Conservation (phyloP, 2,888 invertebrate species). For the Leucozona laternaria region DNA sequence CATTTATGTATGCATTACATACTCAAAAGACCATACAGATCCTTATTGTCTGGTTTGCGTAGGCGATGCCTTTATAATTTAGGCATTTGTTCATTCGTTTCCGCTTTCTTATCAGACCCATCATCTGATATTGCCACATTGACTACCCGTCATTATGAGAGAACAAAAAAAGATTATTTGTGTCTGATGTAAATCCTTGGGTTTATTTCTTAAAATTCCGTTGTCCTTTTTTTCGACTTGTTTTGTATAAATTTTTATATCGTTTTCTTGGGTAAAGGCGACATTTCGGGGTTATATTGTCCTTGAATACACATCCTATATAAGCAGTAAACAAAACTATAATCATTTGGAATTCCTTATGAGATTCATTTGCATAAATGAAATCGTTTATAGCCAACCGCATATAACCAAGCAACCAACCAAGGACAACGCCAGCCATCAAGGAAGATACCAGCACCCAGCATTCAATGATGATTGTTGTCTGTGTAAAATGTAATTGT, state of each 20-base stretch:
- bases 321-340: not conserved
- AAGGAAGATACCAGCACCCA: not conserved
- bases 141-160: too few species aligned
- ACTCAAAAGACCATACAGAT: too few species aligned
- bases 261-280: not conserved
- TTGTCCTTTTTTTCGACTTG: too few species aligned
- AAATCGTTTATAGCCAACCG: constrained; percentile 38
- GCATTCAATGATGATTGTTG: constrained; percentile 18
- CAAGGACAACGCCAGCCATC: constrained; percentile 50
- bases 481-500: constrained; percentile 32
- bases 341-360: constrained; percentile 43
- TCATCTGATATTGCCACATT: too few species aligned
- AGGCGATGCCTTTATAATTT: too few species aligned
- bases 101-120: too few species aligned
- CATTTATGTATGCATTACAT: too few species aligned
- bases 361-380: constrained; percentile 65
- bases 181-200: constrained; percentile 10
- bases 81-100: too few species aligned
- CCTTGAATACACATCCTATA: not conserved
- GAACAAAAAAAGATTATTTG: too few species aligned
- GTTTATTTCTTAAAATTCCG: constrained; percentile 8
- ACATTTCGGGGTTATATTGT: not conserved
- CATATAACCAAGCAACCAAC: not conserved
- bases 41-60: too few species aligned
- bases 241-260: too few species aligned